These are phyloP conservation scores for Hemaris fuciformis DNA, from an alignment of 2,888 invertebrate genomes.

Conservation along the genomic window DNA sequence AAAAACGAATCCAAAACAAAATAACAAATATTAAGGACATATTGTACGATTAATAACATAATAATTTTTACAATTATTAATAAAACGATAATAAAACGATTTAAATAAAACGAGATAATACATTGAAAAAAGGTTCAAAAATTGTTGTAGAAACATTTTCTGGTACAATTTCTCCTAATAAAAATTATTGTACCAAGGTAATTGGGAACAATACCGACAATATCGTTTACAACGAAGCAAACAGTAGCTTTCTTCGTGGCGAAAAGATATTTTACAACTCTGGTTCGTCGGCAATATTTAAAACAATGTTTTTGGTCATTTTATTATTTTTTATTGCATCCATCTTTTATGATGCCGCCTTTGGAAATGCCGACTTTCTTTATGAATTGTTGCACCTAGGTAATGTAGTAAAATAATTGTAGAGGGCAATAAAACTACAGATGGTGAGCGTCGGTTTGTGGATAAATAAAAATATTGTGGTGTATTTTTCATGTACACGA, in stretches of 20 bases:
- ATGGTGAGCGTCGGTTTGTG: constrained; percentile 21
- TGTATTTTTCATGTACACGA: neutral
- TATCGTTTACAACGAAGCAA: constrained; percentile 23
- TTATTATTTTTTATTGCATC: constrained; percentile 63
- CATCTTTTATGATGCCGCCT: constrained; percentile 54
- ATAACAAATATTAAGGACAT: too few relatives aligned
- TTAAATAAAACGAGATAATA: too few relatives aligned
- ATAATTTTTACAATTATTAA: too few relatives aligned
- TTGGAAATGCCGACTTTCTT: constrained; percentile 57
- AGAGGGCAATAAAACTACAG: constrained; percentile 20
- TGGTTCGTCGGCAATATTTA: constrained; percentile 39
- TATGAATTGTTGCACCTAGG: constrained; percentile 29
- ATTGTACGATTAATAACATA: too few relatives aligned
- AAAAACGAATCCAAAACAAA: too few relatives aligned
- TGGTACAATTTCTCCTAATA: constrained; percentile 21
- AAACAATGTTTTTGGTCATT: constrained; percentile 60
- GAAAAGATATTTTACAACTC: constrained; percentile 47
- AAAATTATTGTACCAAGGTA: constrained; percentile 31
- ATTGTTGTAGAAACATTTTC: neutral
- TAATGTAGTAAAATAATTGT: constrained; percentile 22
- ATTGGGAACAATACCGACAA: constrained; percentile 13
- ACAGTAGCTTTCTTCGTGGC: constrained; percentile 63
- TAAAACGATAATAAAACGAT: too few relatives aligned
- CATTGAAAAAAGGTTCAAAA: neutral
- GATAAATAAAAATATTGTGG: neutral